Evolutionary conservation across 2,113 vertebrate genomes (phyloP), one percentile per base, ranked within the genome.

Genomic region (Oryzias celebensis): DNA sequence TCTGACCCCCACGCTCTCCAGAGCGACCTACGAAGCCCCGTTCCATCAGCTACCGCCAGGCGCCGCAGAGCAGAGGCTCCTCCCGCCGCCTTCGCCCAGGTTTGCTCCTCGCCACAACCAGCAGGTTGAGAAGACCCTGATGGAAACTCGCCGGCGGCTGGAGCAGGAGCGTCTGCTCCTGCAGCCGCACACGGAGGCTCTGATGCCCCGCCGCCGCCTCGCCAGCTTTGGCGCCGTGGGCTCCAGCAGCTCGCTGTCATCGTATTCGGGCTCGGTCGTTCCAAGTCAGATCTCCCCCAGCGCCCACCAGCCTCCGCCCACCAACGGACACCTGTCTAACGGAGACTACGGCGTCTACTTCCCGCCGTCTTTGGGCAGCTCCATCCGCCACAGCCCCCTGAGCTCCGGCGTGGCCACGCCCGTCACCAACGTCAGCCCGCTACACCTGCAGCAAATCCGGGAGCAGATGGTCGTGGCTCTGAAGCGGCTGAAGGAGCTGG

Each of bases 381-480:
- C 96, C 41, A 93, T 97, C 75, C 95, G 94, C 77, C 96, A 98
- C 85, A 99, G 96, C 79, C 97, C 97, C 6, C 80, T 98, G 85
- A 98, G 95, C 90, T 98, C 96, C 0, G 96, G 97, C 65, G 84
- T 98, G 89, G 93, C 94, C 48, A 99, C 97, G 0, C 97, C 97
- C 0, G 94, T 97, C 57, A 97, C 95, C 24, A 98, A 96, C 0
- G 94, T 99, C 68, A 98, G 96, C 82, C 97, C 96, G 0, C 47
- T 95, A 58, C 97, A 99, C 75, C 92, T 99, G 75, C 96, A 98
- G 31, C 95, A 98, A 57, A 98, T 99, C 84, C 91, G 97, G 0
- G 96, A 98, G 80, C 96, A 98, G 90, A 99, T 99, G 97, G 95
- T 96, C 0, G 78, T 97, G 44, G 97, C 96, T 4, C 91, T 99